Evolutionary conservation across 2,888 invertebrate genomes (phyloP), one percentile per base, ranked within the genome.

Genomic region (Eupelmus urozonus): DNA sequence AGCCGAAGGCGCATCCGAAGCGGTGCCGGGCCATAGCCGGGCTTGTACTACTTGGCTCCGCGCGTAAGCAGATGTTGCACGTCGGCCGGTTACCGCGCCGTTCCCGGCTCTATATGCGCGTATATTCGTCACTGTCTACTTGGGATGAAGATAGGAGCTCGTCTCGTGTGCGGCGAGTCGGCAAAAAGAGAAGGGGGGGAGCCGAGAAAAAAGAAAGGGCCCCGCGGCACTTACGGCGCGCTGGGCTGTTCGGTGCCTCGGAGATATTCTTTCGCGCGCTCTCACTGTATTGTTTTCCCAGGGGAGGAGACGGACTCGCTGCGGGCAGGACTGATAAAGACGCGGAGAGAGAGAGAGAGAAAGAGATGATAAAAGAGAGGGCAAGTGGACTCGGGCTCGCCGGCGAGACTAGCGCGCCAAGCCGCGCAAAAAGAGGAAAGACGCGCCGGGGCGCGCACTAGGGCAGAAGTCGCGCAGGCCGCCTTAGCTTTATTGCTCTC

Each of bases 211-310:
- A 49, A 9, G 11, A 40, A 34, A 27, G 13, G 20, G 42, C 23
- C 51, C 20, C 13, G 11, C 45, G 51, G 60, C 67, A 67, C 51
- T 66, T 60, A 57, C 51, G n/a, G 51, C 51, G 57, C 49, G 40
- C 34, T 18, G 42, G 73, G 23, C 53, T 27, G 66, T 45, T 42
- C 42, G 53, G 40, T 34, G 42, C 23, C 20, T 65, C 5, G 27
- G 40, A 7, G 27, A 51, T 18, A 29, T 40, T 25, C 25, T 23
- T 11, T 40, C 18, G n/a, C n/a, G n/a, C n/a, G n/a, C n/a, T 55
- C 9, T 53, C 20, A 42, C 34, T 27, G 65, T 71, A 71, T 71
- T 71, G 63, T 76, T 65, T 71, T 71, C 71, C 34, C 65, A 27
- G 49, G 75, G 60, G 65, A 66, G n/a, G n/a, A n/a, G n/a, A n/a